These are phyloP conservation scores for Salvelinus namaycush DNA, from an alignment of 2,113 vertebrate genomes.

Conservation along the genomic window DNA sequence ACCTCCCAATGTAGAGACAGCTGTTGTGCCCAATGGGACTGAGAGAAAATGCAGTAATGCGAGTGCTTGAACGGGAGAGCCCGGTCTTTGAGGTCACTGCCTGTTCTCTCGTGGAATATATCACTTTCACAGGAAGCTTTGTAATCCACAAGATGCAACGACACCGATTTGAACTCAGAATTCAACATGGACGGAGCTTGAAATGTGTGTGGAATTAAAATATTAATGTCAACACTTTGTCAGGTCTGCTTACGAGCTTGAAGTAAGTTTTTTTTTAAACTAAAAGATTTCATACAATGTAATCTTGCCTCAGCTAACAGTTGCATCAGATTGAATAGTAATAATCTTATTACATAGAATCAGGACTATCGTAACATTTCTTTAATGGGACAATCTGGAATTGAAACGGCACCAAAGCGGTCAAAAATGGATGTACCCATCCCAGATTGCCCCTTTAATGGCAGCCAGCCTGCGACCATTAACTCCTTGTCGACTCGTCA, in stretches of 20 bases:
- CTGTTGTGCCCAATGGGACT: slow-evolving; percentile 11
- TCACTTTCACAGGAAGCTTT: slow-evolving; percentile 44
- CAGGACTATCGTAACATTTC: slow-evolving; percentile 26
- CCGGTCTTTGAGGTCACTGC: slow-evolving; percentile 35
- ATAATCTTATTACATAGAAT: slow-evolving; percentile 46
- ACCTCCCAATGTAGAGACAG: slow-evolving; percentile 11
- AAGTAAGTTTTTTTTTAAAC: too few relatives aligned
- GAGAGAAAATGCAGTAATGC: slow-evolving; percentile 27
- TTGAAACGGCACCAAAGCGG: too few relatives aligned
- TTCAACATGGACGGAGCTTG: too few relatives aligned
- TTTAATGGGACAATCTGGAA: slow-evolving; percentile 27
- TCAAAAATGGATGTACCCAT: background rate
- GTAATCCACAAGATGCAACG: slow-evolving; percentile 2
- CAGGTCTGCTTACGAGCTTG: background rate
- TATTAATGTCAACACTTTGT: background rate
- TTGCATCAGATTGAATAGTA: slow-evolving; percentile 47
- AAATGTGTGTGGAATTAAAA: background rate
- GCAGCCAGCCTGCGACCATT: slow-evolving; percentile 46
- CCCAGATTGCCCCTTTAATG: slow-evolving; percentile 20
- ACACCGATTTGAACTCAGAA: background rate
- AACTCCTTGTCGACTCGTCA: slow-evolving; percentile 56
- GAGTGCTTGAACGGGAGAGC: slow-evolving; percentile 29
- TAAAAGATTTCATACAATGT: background rate
- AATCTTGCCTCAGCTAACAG: slow-evolving; percentile 7
- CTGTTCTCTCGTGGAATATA: slow-evolving; percentile 29